Evolutionary conservation across 2,797 vertebrate genomes (phyloP).

Genomic region (Cichlasoma orientale): DNA sequence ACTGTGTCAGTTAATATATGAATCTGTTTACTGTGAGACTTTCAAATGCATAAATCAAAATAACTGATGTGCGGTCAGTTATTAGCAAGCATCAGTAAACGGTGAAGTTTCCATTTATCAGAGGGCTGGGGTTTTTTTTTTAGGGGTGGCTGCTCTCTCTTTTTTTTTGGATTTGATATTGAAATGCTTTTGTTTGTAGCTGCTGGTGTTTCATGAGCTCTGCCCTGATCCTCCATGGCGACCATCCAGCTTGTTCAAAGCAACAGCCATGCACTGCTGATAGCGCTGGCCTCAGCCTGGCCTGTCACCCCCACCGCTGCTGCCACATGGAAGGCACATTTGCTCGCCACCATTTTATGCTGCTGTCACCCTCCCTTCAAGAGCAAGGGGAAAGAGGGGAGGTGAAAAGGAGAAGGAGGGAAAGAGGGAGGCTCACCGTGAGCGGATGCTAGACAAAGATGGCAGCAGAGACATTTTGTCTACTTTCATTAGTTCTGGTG

Average conservation of each 20-base stretch:
- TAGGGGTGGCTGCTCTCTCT: slow-evolving; percentile 9
- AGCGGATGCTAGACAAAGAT: slow-evolving; percentile 80
- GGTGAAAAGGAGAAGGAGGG: slow-evolving; percentile 66
- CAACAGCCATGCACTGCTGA: slow-evolving; percentile 65
- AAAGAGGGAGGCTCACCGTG: slow-evolving; percentile 70
- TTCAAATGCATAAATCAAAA: background rate
- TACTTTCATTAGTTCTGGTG: slow-evolving; percentile 83
- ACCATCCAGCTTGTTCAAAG: slow-evolving; percentile 72
- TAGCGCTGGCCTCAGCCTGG: slow-evolving; percentile 58
- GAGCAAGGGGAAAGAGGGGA: slow-evolving; percentile 57
- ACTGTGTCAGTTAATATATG: accelerated
- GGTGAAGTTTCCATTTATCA: slow-evolving; percentile 23
- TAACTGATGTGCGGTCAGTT: background rate
- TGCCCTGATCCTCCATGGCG: slow-evolving; percentile 59
- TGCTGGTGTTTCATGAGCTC: slow-evolving; percentile 56
- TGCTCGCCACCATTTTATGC: slow-evolving; percentile 77
- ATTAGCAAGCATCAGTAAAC: slow-evolving; percentile 5
- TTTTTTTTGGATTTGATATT: slow-evolving; percentile 45
- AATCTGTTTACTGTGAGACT: background rate
- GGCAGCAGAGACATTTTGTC: slow-evolving; percentile 84
- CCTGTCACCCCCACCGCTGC: slow-evolving; percentile 63
- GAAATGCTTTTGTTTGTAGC: slow-evolving; percentile 62
- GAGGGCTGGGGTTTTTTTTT: slow-evolving; percentile 15
- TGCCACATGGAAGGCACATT: slow-evolving; percentile 80
- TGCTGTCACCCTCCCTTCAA: slow-evolving; percentile 70